phyloP scores from a whole-genome alignment of 2,888 invertebrate species.

The Apantesis nais region DNA sequence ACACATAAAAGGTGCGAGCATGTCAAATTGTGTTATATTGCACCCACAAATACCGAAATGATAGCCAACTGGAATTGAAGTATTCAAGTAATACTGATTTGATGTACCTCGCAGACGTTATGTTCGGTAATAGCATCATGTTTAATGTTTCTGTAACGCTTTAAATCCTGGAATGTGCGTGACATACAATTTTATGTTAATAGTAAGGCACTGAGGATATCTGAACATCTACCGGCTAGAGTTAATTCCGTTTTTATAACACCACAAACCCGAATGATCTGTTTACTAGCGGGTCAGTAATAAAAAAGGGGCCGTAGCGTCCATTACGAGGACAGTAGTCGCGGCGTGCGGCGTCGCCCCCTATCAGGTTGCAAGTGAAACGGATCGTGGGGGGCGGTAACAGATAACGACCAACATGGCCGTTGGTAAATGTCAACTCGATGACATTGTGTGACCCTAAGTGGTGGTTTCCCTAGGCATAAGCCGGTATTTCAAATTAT shows the following conservation, averaged over 20 bases:
- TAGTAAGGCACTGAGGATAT: slow-evolving; percentile 72
- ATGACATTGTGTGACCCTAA: slow-evolving; percentile 57
- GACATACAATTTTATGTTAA: slow-evolving; percentile 75
- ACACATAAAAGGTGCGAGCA: background rate
- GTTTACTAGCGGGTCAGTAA: slow-evolving; percentile 86
- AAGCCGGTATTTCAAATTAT: background rate
- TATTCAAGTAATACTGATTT: slow-evolving; percentile 37
- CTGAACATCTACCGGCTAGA: slow-evolving; percentile 79
- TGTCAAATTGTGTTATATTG: slow-evolving; percentile 11
- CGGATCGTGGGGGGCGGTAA: slow-evolving; percentile 81
- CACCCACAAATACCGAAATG: slow-evolving; percentile 35
- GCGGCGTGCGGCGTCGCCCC: slow-evolving; percentile 78
- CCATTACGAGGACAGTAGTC: slow-evolving; percentile 79
- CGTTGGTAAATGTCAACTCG: slow-evolving; percentile 74
- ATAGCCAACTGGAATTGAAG: slow-evolving; percentile 32
- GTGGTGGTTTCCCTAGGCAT: slow-evolving; percentile 1
- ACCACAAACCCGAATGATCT: slow-evolving; percentile 86
- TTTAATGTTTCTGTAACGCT: slow-evolving; percentile 60
- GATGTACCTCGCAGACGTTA: slow-evolving; percentile 44
- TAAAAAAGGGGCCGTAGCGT: slow-evolving; percentile 84
- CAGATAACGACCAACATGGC: slow-evolving; percentile 82
- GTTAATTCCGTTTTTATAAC: slow-evolving; percentile 86
- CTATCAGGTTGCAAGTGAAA: slow-evolving; percentile 85
- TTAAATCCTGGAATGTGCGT: slow-evolving; percentile 68
- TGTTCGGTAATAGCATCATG: slow-evolving; percentile 55